Conservation (phyloP, 2,797 vertebrate genomes). For the Coracias cyanogaster region DNA sequence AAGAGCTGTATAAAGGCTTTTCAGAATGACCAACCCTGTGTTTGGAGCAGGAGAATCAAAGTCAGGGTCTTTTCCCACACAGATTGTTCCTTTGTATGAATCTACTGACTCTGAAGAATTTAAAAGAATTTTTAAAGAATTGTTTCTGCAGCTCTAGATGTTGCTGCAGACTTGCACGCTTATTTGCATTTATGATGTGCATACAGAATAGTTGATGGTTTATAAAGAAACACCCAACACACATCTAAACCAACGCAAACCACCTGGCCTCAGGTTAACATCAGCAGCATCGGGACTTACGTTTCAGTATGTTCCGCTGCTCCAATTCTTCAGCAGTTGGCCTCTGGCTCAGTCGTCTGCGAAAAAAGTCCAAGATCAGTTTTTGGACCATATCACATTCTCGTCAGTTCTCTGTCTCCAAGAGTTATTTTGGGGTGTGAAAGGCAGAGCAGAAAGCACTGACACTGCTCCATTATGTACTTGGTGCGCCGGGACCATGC, state of each 20-base stretch:
- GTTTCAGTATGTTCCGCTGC: conserved; percentile 98
- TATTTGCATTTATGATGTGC: background rate
- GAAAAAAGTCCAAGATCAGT: conserved; percentile 83
- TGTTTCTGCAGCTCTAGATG: background rate
- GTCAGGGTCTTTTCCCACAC: background rate
- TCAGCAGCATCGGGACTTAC: conserved; percentile 82
- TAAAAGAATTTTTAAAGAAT: background rate
- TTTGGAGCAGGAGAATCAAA: background rate
- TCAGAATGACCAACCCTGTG: background rate
- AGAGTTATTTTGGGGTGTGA: conserved; percentile 5
- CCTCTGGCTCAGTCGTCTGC: conserved; percentile 96
- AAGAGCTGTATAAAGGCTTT: background rate
- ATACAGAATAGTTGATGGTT: background rate
- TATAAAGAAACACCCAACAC: background rate
- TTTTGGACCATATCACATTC: conserved; percentile 83
- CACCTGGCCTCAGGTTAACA: background rate
- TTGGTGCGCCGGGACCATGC: background rate
- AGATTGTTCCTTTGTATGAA: background rate
- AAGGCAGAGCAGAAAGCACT: conserved; percentile 18
- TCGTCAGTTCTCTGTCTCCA: conserved; percentile 40
- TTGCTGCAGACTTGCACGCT: background rate
- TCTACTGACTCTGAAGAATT: background rate
- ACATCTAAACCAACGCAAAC: background rate
- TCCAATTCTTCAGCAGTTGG: conserved; percentile 97
- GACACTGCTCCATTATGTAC: conserved; percentile 69